Evolutionary conservation across 2,888 invertebrate species (phyloP).

Genomic region (Steinernema scapterisci): DNA sequence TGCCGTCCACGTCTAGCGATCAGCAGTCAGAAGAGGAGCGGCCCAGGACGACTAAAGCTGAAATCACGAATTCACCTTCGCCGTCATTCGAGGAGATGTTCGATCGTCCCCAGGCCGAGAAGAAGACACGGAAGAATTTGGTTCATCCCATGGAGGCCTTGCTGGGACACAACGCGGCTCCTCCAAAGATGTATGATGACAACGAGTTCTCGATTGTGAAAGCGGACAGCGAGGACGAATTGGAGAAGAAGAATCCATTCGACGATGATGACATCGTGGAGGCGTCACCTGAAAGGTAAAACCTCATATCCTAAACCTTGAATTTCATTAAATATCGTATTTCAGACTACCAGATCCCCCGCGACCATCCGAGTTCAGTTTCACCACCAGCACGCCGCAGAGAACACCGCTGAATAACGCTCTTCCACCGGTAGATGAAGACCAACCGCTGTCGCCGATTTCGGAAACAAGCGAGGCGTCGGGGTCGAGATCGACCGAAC

Average conservation of each 20-base stretch:
- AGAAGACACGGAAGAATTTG: not conserved
- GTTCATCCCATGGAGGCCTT: conserved; percentile 4
- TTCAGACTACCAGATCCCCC: not conserved
- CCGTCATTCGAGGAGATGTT: conserved; percentile 15
- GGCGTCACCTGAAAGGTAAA: conserved; percentile 8
- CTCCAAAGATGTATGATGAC: not conserved
- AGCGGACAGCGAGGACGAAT: conserved; percentile 1
- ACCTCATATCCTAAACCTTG: too few species aligned
- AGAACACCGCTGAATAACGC: not conserved
- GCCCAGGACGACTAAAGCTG: not conserved
- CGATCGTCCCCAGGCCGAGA: not conserved
- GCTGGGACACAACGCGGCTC: not conserved
- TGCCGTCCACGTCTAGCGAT: conserved; percentile 14
- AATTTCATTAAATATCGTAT: too few species aligned
- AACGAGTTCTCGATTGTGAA: conserved; percentile 18
- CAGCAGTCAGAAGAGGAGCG: conserved; percentile 15
- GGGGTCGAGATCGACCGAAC: not conserved
- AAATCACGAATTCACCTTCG: not conserved
- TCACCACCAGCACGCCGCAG: conserved; percentile 7
- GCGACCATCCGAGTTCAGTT: not conserved
- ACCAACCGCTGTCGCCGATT: conserved; percentile 20
- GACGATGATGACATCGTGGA: not conserved
- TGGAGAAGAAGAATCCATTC: not conserved
- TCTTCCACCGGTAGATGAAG: conserved; percentile 6
- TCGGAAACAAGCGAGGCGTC: not conserved